Percentiles rank a stretch among this genome's conserved stretches.
Conservation (phyloP, 2,113 vertebrate genomes). For the Ammodytes marinus region DNA sequence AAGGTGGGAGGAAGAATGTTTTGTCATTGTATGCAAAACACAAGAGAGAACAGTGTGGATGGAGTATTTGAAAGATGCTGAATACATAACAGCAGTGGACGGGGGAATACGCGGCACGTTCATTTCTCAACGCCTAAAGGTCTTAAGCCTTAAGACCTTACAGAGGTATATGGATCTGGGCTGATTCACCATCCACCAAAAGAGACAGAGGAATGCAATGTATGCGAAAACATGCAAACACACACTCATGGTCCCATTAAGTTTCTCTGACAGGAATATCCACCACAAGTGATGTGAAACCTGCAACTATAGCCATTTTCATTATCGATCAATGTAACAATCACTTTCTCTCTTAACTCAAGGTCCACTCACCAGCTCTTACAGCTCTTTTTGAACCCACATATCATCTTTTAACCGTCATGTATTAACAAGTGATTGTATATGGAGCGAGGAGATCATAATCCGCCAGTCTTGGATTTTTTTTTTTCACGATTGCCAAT, state of each 20-base stretch:
- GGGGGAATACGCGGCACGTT: conserved; percentile 22
- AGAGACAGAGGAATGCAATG: not conserved
- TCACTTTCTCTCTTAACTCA: not conserved
- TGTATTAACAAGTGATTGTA: not conserved
- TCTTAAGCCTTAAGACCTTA: conserved; percentile 13
- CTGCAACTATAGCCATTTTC: not conserved
- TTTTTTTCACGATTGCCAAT: not conserved
- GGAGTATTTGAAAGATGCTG: conserved; percentile 42
- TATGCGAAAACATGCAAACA: conserved; percentile 22
- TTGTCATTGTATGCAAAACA: conserved; percentile 45
- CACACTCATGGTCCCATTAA: not conserved
- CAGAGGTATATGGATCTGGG: conserved; percentile 1
- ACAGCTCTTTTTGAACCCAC: not conserved
- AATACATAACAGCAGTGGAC: conserved; percentile 25
- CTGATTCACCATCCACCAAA: conserved; percentile 28
- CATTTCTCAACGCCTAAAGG: conserved; percentile 38
- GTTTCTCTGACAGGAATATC: not conserved
- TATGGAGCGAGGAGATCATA: no score
- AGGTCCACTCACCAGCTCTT: not conserved
- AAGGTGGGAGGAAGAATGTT: conserved; percentile 63
- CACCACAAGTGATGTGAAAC: not conserved
- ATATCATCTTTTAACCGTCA: not conserved
- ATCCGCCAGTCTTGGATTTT: not conserved
- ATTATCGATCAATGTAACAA: not conserved
- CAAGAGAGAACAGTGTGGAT: conserved; percentile 5